These are phyloP conservation scores for Oxystoma pomonae DNA, from an alignment of 2,888 invertebrate genomes.

Conservation along the genomic window DNA sequence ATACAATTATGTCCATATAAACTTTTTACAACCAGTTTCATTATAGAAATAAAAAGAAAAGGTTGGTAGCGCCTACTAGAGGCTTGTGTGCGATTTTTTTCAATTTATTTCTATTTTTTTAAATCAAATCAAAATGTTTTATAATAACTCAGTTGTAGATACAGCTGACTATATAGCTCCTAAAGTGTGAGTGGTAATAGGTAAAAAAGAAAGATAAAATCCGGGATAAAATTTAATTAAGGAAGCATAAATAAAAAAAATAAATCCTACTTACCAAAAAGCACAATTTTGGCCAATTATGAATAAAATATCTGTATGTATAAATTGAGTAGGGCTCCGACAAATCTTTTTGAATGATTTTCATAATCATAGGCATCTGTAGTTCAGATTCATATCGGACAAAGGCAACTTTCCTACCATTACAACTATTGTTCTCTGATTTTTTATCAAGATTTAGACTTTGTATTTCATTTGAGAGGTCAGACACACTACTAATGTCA, in stretches of 20 bases:
- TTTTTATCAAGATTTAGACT: conserved; percentile 13
- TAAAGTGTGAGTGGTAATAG: no score
- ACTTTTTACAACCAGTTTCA: no score
- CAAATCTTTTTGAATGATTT: conserved; percentile 96
- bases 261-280: conserved; percentile 87
- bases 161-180: no score
- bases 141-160: no score
- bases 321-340: conserved; percentile 99
- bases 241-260: not conserved
- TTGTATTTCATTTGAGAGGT: conserved; percentile 3
- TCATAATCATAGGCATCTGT: conserved; percentile 99
- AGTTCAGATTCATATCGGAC: conserved; percentile 89
- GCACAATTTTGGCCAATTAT: conserved; percentile 99
- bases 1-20: no score
- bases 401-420: conserved; percentile 48
- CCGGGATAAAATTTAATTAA: not conserved
- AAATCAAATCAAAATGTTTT: no score
- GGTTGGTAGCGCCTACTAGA: no score
- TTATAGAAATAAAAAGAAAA: no score
- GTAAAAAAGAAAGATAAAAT: no score
- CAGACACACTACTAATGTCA: not conserved
- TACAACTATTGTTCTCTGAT: not conserved
- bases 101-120: no score
- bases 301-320: conserved; percentile 99
- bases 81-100: no score